Base-by-base conservation (phyloP, 1,140 invertebrate species). In the Zeugodacus cucurbitae region DNA sequence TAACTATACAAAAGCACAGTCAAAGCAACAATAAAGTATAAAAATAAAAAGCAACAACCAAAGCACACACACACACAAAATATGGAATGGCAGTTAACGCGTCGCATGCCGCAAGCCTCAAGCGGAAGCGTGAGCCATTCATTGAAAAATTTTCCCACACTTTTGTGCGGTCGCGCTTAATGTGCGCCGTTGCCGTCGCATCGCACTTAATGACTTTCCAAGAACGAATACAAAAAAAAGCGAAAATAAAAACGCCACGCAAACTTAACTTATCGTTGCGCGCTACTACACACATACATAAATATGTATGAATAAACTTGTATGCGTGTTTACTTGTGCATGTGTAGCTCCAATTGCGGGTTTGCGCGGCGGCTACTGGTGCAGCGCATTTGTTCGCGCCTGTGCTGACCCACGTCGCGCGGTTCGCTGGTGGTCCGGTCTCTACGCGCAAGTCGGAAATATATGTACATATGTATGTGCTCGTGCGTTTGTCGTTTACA, bases 131-230 rank as follows among this genome's bases (percentile, higher is more conserved):
- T 58, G 44, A 74, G 41, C 57, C 87, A 87, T 87, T 87, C 87
- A 87, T 67, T 32, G 57, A 70, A 64, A 64, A 59, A 87, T 87
- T 87, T 87, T 87, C 87, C 87, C 87, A 87, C 87, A 87, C 87
- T 87, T 87, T 67, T 87, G 59, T 82, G 74, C 74, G 74, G 74
- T 82, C 41, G 74, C 44, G 74, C 74, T 82, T 29, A 82, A 82
- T 82, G 74, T 82, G 74, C 41, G 74, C 74, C 44, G 41, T 22
- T 41, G 41, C n/a, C 37, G 64, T n/a, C 74, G 41, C 74, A 41
- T 48, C 74, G 41, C 32, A 54, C 41, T 82, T 82, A 82, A 82
- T 82, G 74, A 48, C 74, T 82, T 82, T 82, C 74, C 74, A 82
- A 82, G 74, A 82, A 82, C 74, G 44, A 20, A 54, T 54, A 54